Evolutionary conservation across 2,113 vertebrate genomes (phyloP).

Genomic region (Alosa alosa): DNA sequence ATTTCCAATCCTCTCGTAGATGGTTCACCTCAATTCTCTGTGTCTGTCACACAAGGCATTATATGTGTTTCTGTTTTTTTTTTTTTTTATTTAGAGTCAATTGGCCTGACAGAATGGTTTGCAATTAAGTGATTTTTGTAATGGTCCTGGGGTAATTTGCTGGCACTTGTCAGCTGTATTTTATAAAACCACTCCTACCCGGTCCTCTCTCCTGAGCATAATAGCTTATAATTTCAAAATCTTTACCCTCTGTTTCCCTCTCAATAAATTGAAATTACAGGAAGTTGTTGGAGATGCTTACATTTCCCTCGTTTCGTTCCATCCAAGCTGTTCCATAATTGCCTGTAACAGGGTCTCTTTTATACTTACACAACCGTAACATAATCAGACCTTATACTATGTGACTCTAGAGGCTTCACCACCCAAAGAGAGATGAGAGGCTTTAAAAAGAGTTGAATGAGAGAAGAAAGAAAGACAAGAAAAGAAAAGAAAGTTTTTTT

Average conservation of each 20-base stretch:
- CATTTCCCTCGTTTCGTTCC: slow-evolving; percentile 68
- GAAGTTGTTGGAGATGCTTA: slow-evolving; percentile 97
- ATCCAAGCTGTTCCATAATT: slow-evolving; percentile 83
- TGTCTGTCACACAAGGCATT: slow-evolving; percentile 82
- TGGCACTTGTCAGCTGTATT: slow-evolving; percentile 97
- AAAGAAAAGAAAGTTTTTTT: slow-evolving; percentile 57
- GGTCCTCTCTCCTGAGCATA: slow-evolving; percentile 82
- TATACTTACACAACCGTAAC: slow-evolving; percentile 80
- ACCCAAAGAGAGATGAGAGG: neutral
- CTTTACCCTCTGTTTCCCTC: slow-evolving; percentile 97
- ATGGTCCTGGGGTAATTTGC: slow-evolving; percentile 99
- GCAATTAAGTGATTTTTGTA: slow-evolving; percentile 99
- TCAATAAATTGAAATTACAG: slow-evolving; percentile 99
- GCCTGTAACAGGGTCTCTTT: slow-evolving; percentile 84
- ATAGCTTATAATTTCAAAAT: slow-evolving; percentile 99
- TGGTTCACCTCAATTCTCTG: neutral
- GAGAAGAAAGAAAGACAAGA: slow-evolving; percentile 46
- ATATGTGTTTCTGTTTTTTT: slow-evolving; percentile 97
- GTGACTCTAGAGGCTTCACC: slow-evolving; percentile 72
- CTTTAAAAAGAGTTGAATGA: neutral
- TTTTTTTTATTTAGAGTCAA: slow-evolving; percentile 98
- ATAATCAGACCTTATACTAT: slow-evolving; percentile 76
- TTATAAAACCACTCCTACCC: slow-evolving; percentile 88
- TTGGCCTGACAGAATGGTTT: slow-evolving; percentile 99
- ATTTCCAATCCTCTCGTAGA: neutral